These are phyloP conservation scores for Onthophagus sagittarius DNA, from an alignment of 2,888 invertebrate genomes.

Conservation along the genomic window DNA sequence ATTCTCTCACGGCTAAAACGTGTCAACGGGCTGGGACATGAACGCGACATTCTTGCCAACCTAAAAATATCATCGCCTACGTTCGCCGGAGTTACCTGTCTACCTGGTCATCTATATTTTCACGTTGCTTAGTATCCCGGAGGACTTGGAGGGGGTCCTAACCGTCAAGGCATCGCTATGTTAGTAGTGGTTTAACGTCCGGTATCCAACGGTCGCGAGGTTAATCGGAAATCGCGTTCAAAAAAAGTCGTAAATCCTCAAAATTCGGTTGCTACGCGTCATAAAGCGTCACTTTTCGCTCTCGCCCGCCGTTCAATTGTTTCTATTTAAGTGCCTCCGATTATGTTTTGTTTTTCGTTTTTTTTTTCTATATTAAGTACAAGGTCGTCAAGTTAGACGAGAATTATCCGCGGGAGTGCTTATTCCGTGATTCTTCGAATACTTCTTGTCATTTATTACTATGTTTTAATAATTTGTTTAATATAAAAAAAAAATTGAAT, in stretches of 20 bases:
- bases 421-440: not conserved
- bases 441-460: not conserved
- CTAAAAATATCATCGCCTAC: not conserved
- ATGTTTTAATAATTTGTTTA: not conserved
- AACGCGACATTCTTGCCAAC: not conserved
- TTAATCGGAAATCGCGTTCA: not conserved
- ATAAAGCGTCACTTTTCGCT: not conserved
- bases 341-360: not conserved
- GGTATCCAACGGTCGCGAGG: conserved; percentile 22
- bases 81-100: conserved; percentile 28
- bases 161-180: conserved; percentile 32
- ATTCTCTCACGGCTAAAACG: conserved; percentile 7
- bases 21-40: conserved; percentile 3
- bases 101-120: conserved; percentile 43
- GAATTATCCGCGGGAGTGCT: not conserved
- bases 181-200: conserved; percentile 31
- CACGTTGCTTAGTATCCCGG: conserved; percentile 14
- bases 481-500: no score
- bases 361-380: conserved; percentile 4
- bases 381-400: conserved; percentile 5
- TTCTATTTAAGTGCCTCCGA: not conserved
- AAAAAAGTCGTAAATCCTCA: not conserved
- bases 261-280: not conserved
- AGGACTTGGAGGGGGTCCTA: conserved; percentile 32
- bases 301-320: not conserved